Evolutionary conservation across 2,888 invertebrate species (phyloP), one percentile per base, ranked within the genome.

Genomic region (Apantesis nais): DNA sequence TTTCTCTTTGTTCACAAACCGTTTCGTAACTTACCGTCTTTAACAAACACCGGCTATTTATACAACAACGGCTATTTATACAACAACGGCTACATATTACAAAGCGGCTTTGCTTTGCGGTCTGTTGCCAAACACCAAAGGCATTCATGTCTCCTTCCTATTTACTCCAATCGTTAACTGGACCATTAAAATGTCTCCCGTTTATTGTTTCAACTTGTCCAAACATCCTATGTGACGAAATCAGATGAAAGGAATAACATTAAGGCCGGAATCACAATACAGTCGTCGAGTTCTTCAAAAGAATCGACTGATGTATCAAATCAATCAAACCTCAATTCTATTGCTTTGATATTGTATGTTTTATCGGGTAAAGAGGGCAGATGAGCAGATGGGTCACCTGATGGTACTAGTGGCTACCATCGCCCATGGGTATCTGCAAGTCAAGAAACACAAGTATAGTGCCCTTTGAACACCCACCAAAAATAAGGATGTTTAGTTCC

Each of bases 181-280:
- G 66, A 58, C 67, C 39, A 67, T 72, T 64, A 63, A 70, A 58
- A 67, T 63, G 64, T 75, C 72, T 58, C 65, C n/a, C 41, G 70
- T 74, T 67, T 78, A 75, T 76, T 78, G 73, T 73, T 73, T 64
- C 41, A 66, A 55, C 66, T 64, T n/a, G 62, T 62, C 66, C 68
- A 77, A 78, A 79, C 79, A 67, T 81, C 81, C 75, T 37, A 67
- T 37, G 52, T 82, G 76, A 75, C 65, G 82, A 74, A 79, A 79
- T 70, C 55, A 67, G 74, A 71, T 79, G 66, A 75, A 77, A 72
- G 71, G 62, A 69, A 72, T 70, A 69, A 71, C 70, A 68, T 67
- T 75, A 67, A 68, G 62, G 62, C 37, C 64, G 55, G 41, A 29
- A 48, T 41, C 62, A 66, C 62, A 11, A 55, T 65, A 8, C 12